Evolutionary conservation across 2,888 invertebrate species (phyloP), one percentile per base, ranked within the genome.

Genomic region (Quadroppia sp.): DNA sequence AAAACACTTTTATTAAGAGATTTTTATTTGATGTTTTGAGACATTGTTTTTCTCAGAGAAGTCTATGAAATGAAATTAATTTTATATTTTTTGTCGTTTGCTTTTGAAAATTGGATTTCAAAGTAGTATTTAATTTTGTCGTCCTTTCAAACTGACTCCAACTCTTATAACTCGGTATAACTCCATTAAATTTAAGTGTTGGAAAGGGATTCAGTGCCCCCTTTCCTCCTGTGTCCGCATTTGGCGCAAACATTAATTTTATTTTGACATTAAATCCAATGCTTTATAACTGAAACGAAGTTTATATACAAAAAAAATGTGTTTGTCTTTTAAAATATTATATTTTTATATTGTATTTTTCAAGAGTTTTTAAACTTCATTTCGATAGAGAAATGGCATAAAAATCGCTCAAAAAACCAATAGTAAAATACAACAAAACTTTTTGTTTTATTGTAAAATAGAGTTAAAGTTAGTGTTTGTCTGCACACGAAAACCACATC

Each of bases 101-200:
- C 11, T 45, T 45, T 45, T 36, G 48, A 25, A 53, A 53, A 53
- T 53, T 53, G 23, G 28, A 28, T 56, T 56, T 56, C 17, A 45
- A 17, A 45, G 15, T 45, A 15, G 15, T 45, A 13, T 45, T 17
- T 45, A 45, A 53, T 53, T 20, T 48, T 48, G 4, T 20, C 13
- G 1, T 53, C 6, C 20, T 2, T 20, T 53, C 53, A 20, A 20
- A 20, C 53, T 3, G 23, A 45, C 45, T 45, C 11, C 15, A 45
- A 36, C 36, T 36, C 36, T 7, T 30, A 30, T 56, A 28, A 56
- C 9, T 30, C 56, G 20, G 69, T 69, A 69, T 69, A 69, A 69
- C 45, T 69, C 69, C 69, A 69, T 69, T 69, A 69, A 69, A 69
- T 69, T 69, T 69, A 69, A 69, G 69, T 69, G 69, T 69, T 69